phyloP scores from a whole-genome alignment of 2,888 invertebrate species.

The Pteria penguin region DNA sequence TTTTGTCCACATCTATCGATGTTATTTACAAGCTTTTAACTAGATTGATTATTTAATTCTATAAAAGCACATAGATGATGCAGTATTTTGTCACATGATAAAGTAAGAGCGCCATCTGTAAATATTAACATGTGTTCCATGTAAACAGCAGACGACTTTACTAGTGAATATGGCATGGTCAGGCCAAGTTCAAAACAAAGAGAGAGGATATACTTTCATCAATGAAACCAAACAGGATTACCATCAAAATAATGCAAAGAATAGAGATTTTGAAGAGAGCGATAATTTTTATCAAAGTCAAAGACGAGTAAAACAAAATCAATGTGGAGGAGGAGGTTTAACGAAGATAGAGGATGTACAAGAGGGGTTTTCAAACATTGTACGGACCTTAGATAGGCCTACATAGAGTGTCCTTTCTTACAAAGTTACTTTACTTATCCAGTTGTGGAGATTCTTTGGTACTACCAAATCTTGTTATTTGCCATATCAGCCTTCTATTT shows the following conservation, averaged over 20 bases:
- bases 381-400: no score
- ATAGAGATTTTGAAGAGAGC: neutral
- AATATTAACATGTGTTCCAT: neutral
- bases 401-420: no score
- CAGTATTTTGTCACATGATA: neutral
- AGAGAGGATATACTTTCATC: no score
- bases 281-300: neutral
- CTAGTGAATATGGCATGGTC: conserved; percentile 26
- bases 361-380: neutral
- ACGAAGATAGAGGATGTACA: conserved; percentile 10
- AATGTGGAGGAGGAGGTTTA: neutral
- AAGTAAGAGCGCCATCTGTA: neutral
- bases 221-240: no score
- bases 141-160: conserved; percentile 21
- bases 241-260: neutral
- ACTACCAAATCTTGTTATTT: no score
- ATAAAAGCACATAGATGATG: neutral
- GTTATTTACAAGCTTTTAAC: no score
- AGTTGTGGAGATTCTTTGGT: no score
- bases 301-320: neutral
- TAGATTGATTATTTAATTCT: neutral
- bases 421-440: no score
- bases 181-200: neutral
- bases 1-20: neutral
- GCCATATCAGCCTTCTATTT: no score